These are phyloP conservation scores for Dasypogon diadema DNA, from an alignment of 2,888 invertebrate genomes.

Conservation along the genomic window DNA sequence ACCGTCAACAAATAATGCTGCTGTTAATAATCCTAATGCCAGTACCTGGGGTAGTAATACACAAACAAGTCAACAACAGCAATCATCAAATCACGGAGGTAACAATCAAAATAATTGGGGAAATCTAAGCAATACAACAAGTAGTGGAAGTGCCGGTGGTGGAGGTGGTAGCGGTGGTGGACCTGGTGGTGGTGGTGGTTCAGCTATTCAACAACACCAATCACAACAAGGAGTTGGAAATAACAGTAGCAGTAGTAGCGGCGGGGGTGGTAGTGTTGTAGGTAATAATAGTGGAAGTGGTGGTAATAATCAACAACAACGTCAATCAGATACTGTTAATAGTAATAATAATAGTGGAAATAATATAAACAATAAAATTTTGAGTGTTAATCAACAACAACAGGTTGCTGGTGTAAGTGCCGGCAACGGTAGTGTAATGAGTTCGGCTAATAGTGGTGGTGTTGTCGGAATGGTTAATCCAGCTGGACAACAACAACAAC, in stretches of 20 bases:
- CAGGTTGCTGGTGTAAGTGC: neutral
- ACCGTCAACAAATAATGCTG: conserved; percentile 69
- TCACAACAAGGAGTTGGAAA: conserved; percentile 59
- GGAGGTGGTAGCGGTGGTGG: conserved; percentile 36
- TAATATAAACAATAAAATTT: conserved; percentile 29
- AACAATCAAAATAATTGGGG: conserved; percentile 39
- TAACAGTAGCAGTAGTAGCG: neutral
- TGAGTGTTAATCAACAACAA: conserved; percentile 34
- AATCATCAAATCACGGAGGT: conserved; percentile 37
- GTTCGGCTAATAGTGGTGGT: conserved; percentile 33
- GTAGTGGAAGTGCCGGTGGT: conserved; percentile 13
- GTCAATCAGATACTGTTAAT: conserved; percentile 45
- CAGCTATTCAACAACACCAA: too few species aligned
- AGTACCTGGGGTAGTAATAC: conserved; percentile 70
- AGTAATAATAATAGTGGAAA: conserved; percentile 16
- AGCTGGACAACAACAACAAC: conserved; percentile 57
- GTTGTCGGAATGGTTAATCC: conserved; percentile 54
- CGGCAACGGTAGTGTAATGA: conserved; percentile 25
- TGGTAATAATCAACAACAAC: conserved; percentile 41
- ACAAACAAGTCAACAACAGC: conserved; percentile 63
- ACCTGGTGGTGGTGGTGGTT: neutral
- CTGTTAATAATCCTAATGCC: conserved; percentile 63
- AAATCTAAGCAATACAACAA: conserved; percentile 18
- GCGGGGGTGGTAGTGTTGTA: neutral
- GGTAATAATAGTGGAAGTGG: conserved; percentile 28